Conservation (phyloP, 2,797 vertebrate genomes). For the Molossus alvarezi region DNA sequence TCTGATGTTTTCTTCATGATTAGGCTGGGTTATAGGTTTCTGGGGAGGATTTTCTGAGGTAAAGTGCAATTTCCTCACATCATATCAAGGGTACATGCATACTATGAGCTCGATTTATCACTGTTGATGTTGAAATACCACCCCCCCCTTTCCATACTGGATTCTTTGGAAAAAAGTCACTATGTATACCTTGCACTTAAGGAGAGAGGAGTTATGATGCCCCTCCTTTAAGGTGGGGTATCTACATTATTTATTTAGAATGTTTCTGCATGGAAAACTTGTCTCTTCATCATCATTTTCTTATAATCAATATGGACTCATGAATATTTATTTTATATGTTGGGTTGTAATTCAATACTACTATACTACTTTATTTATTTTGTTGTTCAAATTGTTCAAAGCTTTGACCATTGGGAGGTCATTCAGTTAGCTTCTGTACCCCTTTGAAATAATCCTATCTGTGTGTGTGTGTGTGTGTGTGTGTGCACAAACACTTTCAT, state of each 20-base stretch:
- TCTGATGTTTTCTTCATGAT: neutral
- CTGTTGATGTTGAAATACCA: neutral
- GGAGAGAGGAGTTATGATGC: neutral
- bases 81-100: neutral
- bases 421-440: neutral
- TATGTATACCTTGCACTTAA: neutral
- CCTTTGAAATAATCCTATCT: neutral
- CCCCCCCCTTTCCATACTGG: neutral
- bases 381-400: constrained; percentile 22
- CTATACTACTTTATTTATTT: neutral
- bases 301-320: neutral
- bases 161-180: neutral
- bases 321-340: constrained; percentile 29
- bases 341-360: neutral
- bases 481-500: neutral
- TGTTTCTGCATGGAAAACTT: neutral
- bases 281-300: neutral
- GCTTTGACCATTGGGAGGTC: neutral
- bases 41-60: neutral
- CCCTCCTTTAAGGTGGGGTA: neutral
- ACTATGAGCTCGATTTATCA: neutral
- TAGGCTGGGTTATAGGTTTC: neutral
- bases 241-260: neutral
- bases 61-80: neutral
- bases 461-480: neutral